A percentile compares a stretch with the other conserved stretches of the same genome.
Evolutionary conservation across 2,888 invertebrate species (phyloP).

Genomic region (Hydropsyche betteni): DNA sequence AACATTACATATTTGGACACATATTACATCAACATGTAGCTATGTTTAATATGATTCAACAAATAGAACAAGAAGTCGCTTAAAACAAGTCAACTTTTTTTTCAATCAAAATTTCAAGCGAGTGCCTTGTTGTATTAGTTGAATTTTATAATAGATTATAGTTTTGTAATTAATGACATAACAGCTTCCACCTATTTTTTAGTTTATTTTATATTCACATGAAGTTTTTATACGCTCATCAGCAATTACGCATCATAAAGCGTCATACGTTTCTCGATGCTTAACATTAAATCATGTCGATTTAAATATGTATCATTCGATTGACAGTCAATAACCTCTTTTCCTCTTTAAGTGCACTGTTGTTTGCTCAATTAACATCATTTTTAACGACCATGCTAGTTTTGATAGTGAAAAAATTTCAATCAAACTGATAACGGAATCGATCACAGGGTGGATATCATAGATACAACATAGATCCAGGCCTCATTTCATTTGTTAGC

Average conservation of each 20-base stretch:
- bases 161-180: too few species aligned
- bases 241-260: not conserved
- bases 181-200: slow-evolving; percentile 6
- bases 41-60: not conserved
- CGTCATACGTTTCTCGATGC: too few species aligned
- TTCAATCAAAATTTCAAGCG: too few species aligned
- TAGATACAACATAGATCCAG: not conserved
- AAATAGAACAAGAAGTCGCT: too few species aligned
- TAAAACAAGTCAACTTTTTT: too few species aligned
- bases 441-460: not conserved
- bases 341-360: slow-evolving; percentile 11
- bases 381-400: not conserved
- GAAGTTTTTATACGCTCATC: not conserved
- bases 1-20: slow-evolving; percentile 27
- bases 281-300: not conserved
- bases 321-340: not conserved
- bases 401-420: not conserved
- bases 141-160: too few species aligned
- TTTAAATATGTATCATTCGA: not conserved
- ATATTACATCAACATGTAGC: slow-evolving; percentile 13
- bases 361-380: slow-evolving; percentile 6
- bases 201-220: not conserved
- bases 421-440: not conserved
- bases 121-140: too few species aligned
- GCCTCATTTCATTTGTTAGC: too few species aligned